Evolutionary conservation across 2,888 invertebrate species (phyloP).

Genomic region (Zygogramma bicolorata): DNA sequence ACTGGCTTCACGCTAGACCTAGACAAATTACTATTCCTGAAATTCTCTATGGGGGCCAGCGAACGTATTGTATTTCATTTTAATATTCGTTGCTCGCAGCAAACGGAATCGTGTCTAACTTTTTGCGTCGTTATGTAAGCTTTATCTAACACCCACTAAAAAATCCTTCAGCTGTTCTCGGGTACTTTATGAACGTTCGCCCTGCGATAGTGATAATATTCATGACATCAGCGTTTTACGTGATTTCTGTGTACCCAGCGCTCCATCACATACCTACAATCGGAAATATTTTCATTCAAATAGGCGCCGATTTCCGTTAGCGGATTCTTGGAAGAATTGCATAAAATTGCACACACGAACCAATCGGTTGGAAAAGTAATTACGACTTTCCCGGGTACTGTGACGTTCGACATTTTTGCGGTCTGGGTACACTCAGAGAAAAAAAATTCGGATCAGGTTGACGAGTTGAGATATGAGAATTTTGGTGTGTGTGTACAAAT

Average conservation of each 20-base stretch:
- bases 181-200: slow-evolving; percentile 1
- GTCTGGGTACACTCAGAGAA: slow-evolving; percentile 2
- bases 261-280: slow-evolving; percentile 5
- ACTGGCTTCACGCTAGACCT: background rate
- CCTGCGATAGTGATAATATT: background rate
- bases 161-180: slow-evolving; percentile 2
- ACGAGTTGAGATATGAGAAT: no score
- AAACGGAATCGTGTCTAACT: background rate
- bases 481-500: no score
- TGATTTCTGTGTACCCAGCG: slow-evolving; percentile 12
- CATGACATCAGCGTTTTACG: slow-evolving; percentile 21
- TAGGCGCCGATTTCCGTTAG: slow-evolving; percentile 36
- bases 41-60: background rate
- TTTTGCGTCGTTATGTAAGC: background rate
- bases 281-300: slow-evolving; percentile 35
- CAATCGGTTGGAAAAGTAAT: background rate
- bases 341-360: slow-evolving; percentile 18
- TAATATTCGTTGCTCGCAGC: background rate
- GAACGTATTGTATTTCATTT: background rate
- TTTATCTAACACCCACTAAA: slow-evolving; percentile 2
- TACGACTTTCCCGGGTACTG: background rate
- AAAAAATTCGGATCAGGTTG: no score
- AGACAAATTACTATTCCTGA: background rate
- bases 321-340: slow-evolving; percentile 37
- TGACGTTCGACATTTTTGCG: background rate